A percentile compares a stretch with the other conserved stretches of the same genome.
phyloP scores from a whole-genome alignment of 2,888 invertebrate genomes.

The Cyrtodaria siliqua region DNA sequence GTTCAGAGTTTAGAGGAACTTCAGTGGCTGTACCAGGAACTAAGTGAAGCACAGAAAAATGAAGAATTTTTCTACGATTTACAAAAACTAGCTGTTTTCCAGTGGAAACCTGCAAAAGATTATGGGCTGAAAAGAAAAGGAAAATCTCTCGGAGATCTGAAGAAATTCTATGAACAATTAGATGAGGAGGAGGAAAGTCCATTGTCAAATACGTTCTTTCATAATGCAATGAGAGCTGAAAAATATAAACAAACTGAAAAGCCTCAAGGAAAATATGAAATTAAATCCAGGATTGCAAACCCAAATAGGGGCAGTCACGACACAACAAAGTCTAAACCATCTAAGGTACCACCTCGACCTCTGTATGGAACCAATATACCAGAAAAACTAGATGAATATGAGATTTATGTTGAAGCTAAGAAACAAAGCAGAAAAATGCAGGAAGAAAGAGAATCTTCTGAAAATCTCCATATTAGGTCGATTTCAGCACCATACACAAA shows the following conservation, averaged over 20 bases:
- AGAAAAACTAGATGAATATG: conserved; percentile 74
- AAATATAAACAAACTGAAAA: conserved; percentile 28
- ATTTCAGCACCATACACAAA: conserved; percentile 77
- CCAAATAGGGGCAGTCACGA: not conserved
- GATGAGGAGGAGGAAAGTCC: conserved; percentile 42
- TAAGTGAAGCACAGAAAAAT: conserved; percentile 92
- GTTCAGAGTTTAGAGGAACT: conserved; percentile 89
- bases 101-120: conserved; percentile 91
- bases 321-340: not conserved
- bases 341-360: conserved; percentile 40
- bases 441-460: conserved; percentile 1
- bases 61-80: conserved; percentile 94
- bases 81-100: conserved; percentile 90
- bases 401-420: conserved; percentile 73
- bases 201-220: conserved; percentile 43
- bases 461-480: conserved; percentile 76
- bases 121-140: conserved; percentile 93
- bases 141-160: conserved; percentile 95
- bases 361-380: conserved; percentile 80
- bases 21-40: conserved; percentile 91
- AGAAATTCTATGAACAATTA: conserved; percentile 65
- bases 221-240: conserved; percentile 39
- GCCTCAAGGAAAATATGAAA: not conserved
- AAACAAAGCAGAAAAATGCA: conserved; percentile 49
- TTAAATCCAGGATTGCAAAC: not conserved